These are phyloP conservation scores for Tringa solitaria DNA, from an alignment of 2,113 vertebrate genomes.

Conservation along the genomic window DNA sequence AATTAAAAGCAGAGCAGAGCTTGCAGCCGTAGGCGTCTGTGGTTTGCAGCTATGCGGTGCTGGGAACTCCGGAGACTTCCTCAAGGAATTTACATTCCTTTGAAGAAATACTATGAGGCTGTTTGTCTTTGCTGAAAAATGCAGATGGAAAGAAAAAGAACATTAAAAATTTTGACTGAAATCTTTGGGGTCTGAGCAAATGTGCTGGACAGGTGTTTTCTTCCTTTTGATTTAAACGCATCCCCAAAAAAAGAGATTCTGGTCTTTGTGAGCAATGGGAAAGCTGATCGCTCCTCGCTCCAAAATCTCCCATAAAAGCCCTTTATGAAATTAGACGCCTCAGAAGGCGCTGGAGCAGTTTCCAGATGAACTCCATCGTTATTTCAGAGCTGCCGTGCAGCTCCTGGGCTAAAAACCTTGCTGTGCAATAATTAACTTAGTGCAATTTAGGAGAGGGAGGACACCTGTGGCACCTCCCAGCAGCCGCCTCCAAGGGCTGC, in stretches of 20 bases:
- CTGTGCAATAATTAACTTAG: neutral
- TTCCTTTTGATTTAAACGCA: slow-evolving; percentile 11
- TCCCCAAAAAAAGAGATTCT: neutral
- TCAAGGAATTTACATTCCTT: slow-evolving; percentile 69
- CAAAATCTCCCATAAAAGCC: slow-evolving; percentile 21
- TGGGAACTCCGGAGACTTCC: slow-evolving; percentile 67
- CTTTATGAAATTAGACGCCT: slow-evolving; percentile 44
- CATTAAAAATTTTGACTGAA: neutral
- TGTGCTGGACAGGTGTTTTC: slow-evolving; percentile 50
- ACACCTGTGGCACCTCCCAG: neutral
- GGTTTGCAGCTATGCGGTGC: slow-evolving; percentile 61
- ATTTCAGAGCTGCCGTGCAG: slow-evolving; percentile 14
- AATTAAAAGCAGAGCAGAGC: slow-evolving; percentile 68
- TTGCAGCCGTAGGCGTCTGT: slow-evolving; percentile 58
- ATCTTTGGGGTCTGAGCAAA: slow-evolving; percentile 21
- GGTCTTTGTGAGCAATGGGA: neutral
- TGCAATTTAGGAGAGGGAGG: neutral
- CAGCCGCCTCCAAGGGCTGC: neutral
- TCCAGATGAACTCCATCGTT: slow-evolving; percentile 1
- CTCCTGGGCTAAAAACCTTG: neutral
- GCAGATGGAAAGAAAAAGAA: slow-evolving; percentile 39
- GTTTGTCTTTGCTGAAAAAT: slow-evolving; percentile 52
- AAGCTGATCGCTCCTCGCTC: neutral
- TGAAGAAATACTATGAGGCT: slow-evolving; percentile 69
- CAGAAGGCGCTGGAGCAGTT: neutral